Evolutionary conservation across 2,797 vertebrate species (phyloP).

Genomic region (Tadarida brasiliensis): DNA sequence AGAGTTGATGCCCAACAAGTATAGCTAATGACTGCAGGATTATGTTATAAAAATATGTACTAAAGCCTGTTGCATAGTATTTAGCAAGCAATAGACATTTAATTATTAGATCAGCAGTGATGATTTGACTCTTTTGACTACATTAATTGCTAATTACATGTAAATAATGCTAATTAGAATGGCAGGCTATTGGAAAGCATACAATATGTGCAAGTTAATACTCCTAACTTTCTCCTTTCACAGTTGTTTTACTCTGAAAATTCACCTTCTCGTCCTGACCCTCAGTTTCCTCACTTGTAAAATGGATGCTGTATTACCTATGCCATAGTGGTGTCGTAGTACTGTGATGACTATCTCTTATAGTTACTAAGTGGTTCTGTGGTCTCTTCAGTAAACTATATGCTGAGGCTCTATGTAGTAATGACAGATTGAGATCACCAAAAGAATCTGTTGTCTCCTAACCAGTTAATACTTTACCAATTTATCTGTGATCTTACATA

Average conservation of each 20-base stretch:
- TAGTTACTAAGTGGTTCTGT: background rate
- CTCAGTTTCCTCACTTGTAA: conserved; percentile 7
- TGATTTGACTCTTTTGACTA: conserved; percentile 48
- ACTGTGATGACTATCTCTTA: background rate
- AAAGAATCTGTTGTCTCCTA: background rate
- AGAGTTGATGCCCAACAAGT: background rate
- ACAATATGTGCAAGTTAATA: background rate
- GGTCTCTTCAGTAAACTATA: background rate
- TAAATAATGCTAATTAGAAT: conserved; percentile 58
- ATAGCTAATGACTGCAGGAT: conserved; percentile 13
- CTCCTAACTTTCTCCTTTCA: background rate
- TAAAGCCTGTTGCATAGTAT: background rate
- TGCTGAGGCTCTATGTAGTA: background rate
- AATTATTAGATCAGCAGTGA: conserved; percentile 38
- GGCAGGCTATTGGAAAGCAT: background rate
- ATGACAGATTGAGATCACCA: background rate
- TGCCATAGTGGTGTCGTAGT: background rate
- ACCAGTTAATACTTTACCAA: background rate
- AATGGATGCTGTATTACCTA: background rate
- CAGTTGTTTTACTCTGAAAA: background rate
- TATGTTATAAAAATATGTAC: conserved; percentile 59
- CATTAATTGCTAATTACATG: conserved; percentile 61
- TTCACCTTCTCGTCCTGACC: background rate
- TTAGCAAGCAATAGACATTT: conserved; percentile 39
- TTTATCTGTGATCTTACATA: background rate